phyloP scores from a whole-genome alignment of 2,888 invertebrate species.

The Malthinus flaveolus region DNA sequence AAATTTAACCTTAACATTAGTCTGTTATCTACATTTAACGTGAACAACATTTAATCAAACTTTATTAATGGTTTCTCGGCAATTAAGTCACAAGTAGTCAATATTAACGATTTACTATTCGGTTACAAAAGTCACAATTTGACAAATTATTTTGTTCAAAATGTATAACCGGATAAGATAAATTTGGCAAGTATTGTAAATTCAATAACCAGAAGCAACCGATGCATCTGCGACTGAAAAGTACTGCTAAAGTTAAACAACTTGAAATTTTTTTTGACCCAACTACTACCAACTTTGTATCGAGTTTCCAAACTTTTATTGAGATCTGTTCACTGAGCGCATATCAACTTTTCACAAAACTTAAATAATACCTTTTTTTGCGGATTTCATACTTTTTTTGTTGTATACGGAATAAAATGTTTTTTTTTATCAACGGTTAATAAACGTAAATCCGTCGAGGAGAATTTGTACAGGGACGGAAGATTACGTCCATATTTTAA shows the following conservation, averaged over 20 bases:
- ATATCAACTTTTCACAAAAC: conserved; percentile 5
- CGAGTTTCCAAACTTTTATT: conserved; percentile 14
- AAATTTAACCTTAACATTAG: conserved; percentile 3
- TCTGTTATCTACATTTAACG: conserved; percentile 1
- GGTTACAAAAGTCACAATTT: no score
- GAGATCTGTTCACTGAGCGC: conserved; percentile 2
- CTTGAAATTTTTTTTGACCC: conserved; percentile 1
- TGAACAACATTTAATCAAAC: conserved; percentile 4
- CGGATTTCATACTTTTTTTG: neutral
- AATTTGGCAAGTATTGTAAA: neutral
- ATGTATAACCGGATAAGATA: no score
- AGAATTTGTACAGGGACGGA: no score
- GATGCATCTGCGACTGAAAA: conserved; percentile 13
- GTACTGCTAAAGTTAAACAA: conserved; percentile 18
- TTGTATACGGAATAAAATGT: neutral
- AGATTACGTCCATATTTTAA: no score
- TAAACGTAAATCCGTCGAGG: no score
- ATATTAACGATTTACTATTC: neutral
- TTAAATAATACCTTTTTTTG: conserved; percentile 3
- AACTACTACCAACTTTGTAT: conserved; percentile 10
- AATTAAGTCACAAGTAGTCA: conserved; percentile 3
- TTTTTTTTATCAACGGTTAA: neutral
- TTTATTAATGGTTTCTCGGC: conserved; percentile 1
- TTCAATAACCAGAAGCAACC: conserved; percentile 18
- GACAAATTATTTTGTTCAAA: no score